These are phyloP conservation scores for Brachyrhaphis roseni DNA, from an alignment of 2,797 vertebrate genomes.

Conservation along the genomic window DNA sequence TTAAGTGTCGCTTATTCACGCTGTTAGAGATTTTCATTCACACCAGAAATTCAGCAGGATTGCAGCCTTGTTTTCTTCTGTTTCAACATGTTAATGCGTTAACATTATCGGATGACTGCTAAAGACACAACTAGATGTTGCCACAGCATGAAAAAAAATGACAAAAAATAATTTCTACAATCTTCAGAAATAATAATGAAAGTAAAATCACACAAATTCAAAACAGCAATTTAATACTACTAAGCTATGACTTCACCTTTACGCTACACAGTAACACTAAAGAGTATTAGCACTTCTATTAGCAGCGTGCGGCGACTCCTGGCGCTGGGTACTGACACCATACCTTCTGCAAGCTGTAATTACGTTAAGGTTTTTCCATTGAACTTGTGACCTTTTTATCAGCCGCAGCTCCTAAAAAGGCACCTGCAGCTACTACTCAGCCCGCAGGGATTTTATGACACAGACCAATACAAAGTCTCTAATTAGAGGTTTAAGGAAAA, in stretches of 20 bases:
- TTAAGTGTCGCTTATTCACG: conserved; percentile 10
- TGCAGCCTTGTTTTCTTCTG: background rate
- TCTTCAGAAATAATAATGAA: background rate
- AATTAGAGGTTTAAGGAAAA: background rate
- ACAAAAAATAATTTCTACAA: background rate
- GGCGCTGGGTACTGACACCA: conserved; percentile 66
- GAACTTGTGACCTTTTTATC: conserved; percentile 74
- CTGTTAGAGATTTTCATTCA: conserved; percentile 2
- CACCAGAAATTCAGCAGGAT: background rate
- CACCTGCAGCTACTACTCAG: conserved; percentile 12
- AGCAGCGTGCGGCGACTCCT: conserved; percentile 54
- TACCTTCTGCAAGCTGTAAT: conserved; percentile 74
- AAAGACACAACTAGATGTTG: background rate
- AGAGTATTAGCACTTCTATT: conserved; percentile 60
- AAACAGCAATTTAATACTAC: conserved; percentile 2
- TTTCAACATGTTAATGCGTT: conserved; percentile 40
- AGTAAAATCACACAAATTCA: background rate
- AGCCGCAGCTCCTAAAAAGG: conserved; percentile 54
- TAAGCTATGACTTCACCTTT: conserved; percentile 54
- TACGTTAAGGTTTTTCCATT: conserved; percentile 74
- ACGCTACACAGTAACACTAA: conserved; percentile 49
- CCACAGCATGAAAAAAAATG: background rate
- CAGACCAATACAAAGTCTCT: background rate
- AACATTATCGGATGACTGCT: conserved; percentile 24
- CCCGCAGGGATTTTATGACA: background rate